These are phyloP conservation scores for Scomber scombrus DNA, from an alignment of 2,113 vertebrate genomes.

Conservation along the genomic window DNA sequence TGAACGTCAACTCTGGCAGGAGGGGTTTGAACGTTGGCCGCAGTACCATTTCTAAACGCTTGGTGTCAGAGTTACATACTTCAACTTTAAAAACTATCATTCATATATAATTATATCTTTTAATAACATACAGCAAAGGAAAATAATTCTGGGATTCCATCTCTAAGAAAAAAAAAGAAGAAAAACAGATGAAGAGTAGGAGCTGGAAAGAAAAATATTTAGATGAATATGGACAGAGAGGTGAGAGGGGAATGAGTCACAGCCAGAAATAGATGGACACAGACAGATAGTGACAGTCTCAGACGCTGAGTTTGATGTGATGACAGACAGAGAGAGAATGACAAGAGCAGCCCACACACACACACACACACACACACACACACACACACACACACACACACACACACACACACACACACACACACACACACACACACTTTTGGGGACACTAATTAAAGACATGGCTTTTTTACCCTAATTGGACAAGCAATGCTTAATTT, in stretches of 20 bases:
- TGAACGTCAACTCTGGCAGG: too few relatives aligned
- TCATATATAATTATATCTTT: not conserved
- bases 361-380: too few relatives aligned
- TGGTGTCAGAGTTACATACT: too few relatives aligned
- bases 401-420: not conserved
- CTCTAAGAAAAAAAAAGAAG: not conserved
- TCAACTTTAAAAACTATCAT: not conserved
- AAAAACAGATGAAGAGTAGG: not conserved
- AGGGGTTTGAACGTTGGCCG: too few relatives aligned
- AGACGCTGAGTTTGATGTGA: slow-evolving; percentile 1
- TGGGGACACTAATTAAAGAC: too few relatives aligned
- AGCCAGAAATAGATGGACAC: not conserved
- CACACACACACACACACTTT: too few relatives aligned
- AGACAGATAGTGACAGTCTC: not conserved
- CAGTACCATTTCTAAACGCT: too few relatives aligned
- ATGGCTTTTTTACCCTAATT: too few relatives aligned
- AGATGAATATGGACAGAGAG: not conserved
- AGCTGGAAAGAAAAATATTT: not conserved
- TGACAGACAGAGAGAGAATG: slow-evolving; percentile 2
- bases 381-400: not conserved
- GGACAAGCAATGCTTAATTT: too few relatives aligned
- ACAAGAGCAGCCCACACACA: not conserved
- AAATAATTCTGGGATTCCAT: not conserved
- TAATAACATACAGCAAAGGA: not conserved
- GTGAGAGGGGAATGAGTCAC: not conserved